A percentile compares a stretch with the other conserved stretches of the same genome.
These are phyloP conservation scores for Melanotaenia duboulayi DNA, from an alignment of 2,113 vertebrate genomes.

Conservation along the genomic window DNA sequence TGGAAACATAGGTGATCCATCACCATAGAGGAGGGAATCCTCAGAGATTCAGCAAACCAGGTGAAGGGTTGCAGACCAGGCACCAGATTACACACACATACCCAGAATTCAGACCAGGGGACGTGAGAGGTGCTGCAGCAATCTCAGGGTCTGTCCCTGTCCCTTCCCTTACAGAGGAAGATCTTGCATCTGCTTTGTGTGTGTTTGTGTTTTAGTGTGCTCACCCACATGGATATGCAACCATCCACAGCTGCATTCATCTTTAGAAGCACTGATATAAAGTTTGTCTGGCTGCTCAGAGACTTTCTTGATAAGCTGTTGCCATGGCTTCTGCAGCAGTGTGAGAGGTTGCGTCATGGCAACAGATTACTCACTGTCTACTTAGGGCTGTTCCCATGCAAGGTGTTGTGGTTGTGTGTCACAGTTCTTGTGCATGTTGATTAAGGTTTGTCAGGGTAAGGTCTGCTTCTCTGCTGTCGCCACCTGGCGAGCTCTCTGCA, in stretches of 20 bases:
- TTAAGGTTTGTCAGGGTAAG: constrained; percentile 42
- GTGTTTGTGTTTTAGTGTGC: constrained; percentile 36
- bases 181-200: constrained; percentile 1
- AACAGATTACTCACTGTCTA: constrained; percentile 60
- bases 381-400: constrained; percentile 44
- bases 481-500: constrained; percentile 42
- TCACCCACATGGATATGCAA: constrained; percentile 9
- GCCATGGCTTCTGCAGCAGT: constrained; percentile 37
- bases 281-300: constrained; percentile 38
- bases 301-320: constrained; percentile 57
- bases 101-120: constrained; percentile 33
- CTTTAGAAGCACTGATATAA: constrained; percentile 24
- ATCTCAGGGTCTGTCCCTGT: constrained; percentile 19
- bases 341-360: constrained; percentile 46
- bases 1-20: too few relatives aligned
- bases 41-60: too few relatives aligned
- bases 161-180: constrained; percentile 2
- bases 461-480: constrained; percentile 36
- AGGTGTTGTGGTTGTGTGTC: constrained; percentile 51
- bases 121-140: constrained; percentile 38
- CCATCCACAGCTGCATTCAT: neutral
- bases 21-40: too few relatives aligned
- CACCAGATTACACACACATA: too few relatives aligned
- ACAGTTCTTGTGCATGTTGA: constrained; percentile 12
- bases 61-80: too few relatives aligned